Conservation (phyloP, 1,140 invertebrate species). For the Meloidogyne hapla region DNA sequence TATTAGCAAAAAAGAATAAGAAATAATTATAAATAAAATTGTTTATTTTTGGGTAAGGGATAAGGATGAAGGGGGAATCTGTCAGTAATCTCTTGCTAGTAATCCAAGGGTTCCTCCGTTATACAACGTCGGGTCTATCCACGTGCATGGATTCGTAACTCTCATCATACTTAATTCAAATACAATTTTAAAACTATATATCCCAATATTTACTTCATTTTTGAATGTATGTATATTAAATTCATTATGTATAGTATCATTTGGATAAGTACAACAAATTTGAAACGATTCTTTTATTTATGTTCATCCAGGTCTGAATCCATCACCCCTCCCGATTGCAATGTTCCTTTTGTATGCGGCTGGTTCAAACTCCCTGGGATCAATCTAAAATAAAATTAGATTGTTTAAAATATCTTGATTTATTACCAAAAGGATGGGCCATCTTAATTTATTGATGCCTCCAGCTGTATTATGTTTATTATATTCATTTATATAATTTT, state of each 20-base stretch:
- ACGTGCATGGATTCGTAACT: too few relatives aligned
- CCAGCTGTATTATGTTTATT: background rate
- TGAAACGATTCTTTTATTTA: background rate
- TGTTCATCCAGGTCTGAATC: slow-evolving; percentile 18
- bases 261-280: background rate
- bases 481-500: background rate
- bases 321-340: slow-evolving; percentile 24
- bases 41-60: too few relatives aligned
- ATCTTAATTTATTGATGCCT: background rate
- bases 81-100: too few relatives aligned
- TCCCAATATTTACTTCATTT: too few relatives aligned
- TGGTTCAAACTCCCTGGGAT: background rate
- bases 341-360: slow-evolving; percentile 18
- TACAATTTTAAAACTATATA: too few relatives aligned
- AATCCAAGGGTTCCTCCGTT: too few relatives aligned
- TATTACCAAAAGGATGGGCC: background rate
- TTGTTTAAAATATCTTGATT: too few relatives aligned
- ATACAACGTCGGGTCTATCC: too few relatives aligned
- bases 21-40: too few relatives aligned
- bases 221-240: background rate
- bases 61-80: too few relatives aligned
- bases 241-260: background rate
- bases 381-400: background rate
- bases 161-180: too few relatives aligned
- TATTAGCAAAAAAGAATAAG: background rate